Percentiles rank a stretch among this genome's conserved stretches.
phyloP scores from a whole-genome alignment of 2,888 invertebrate genomes.

The Orchesella flavescens region DNA sequence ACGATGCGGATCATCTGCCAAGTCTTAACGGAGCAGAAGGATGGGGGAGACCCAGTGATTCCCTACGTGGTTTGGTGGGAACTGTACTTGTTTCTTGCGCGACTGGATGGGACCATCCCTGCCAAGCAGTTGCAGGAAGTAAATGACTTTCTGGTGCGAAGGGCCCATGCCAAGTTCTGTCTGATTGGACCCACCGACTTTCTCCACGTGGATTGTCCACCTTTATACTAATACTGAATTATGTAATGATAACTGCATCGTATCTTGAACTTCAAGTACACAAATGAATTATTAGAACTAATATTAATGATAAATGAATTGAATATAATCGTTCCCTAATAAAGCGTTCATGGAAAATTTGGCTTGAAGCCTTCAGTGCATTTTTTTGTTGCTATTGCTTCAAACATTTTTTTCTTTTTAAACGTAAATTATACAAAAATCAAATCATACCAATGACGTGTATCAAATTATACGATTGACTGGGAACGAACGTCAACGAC shows the following conservation, averaged over 20 bases:
- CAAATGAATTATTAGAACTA: too few relatives aligned
- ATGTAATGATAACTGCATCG: neutral
- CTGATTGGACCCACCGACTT: conserved; percentile 67
- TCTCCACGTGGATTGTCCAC: conserved; percentile 67
- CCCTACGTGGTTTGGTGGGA: conserved; percentile 68
- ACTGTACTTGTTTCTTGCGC: conserved; percentile 65
- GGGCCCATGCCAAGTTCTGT: conserved; percentile 62
- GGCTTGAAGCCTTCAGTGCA: too few relatives aligned
- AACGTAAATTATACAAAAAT: too few relatives aligned
- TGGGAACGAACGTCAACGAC: too few relatives aligned
- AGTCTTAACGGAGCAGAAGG: conserved; percentile 70
- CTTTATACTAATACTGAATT: conserved; percentile 59
- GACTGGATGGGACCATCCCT: conserved; percentile 41
- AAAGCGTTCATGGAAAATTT: too few relatives aligned
- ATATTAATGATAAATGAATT: too few relatives aligned
- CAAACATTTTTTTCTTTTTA: too few relatives aligned
- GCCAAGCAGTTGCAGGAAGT: conserved; percentile 60
- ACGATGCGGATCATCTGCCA: conserved; percentile 70
- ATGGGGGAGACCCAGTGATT: conserved; percentile 69
- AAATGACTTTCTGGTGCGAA: conserved; percentile 59
- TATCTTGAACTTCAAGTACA: too few relatives aligned
- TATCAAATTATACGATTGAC: too few relatives aligned
- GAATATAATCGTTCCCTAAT: too few relatives aligned
- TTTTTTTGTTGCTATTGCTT: too few relatives aligned
- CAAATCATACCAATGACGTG: too few relatives aligned